phyloP scores from a whole-genome alignment of 2,113 vertebrate genomes.

The Panthera leo region DNA sequence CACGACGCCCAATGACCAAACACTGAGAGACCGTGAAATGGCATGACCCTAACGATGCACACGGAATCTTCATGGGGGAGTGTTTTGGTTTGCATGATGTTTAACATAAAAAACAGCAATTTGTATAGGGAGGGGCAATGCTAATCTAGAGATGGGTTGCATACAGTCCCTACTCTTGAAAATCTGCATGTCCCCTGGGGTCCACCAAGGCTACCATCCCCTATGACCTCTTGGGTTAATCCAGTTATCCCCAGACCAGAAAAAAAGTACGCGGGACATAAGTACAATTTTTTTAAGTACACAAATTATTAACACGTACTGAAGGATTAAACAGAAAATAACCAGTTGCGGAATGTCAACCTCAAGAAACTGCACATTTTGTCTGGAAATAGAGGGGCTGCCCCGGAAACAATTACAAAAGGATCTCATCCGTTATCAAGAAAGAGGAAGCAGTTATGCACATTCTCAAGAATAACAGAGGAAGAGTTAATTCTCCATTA shows the following conservation, averaged over 20 bases:
- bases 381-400: slow-evolving; percentile 40
- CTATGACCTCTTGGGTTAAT: neutral
- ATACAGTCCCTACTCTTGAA: neutral
- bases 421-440: neutral
- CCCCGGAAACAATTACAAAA: slow-evolving; percentile 49
- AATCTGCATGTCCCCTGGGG: neutral
- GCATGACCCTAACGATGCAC: neutral
- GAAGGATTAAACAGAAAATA: slow-evolving; percentile 28
- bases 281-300: neutral
- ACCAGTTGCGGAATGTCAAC: neutral
- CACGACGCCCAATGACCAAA: neutral
- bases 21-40: neutral
- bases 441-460: slow-evolving; percentile 31
- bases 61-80: neutral
- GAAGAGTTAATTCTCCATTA: slow-evolving; percentile 54
- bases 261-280: neutral
- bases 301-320: neutral
- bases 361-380: slow-evolving; percentile 37
- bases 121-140: neutral
- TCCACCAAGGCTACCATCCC: neutral
- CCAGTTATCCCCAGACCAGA: neutral
- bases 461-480: slow-evolving; percentile 44
- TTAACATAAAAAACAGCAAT: neutral
- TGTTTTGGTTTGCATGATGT: neutral
- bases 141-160: neutral